Conservation (phyloP, 1,140 invertebrate species). For the Polyergus mexicanus region DNA sequence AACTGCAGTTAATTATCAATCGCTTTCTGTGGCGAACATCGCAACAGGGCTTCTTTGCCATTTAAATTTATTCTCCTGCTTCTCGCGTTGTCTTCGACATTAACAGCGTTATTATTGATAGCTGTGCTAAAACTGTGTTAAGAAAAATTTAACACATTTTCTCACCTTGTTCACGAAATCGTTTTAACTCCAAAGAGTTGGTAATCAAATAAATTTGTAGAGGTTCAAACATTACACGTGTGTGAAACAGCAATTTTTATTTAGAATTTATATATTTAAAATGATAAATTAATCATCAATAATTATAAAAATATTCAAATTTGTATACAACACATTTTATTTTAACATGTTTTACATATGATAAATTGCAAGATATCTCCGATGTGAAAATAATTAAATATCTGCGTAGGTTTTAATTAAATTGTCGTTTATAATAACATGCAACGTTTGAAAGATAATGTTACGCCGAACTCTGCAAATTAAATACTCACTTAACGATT, state of each 20-base stretch:
- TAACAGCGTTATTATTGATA: background rate
- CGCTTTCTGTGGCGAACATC: background rate
- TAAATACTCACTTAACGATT: background rate
- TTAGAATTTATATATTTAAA: background rate
- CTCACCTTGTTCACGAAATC: background rate
- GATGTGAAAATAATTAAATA: background rate
- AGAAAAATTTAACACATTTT: background rate
- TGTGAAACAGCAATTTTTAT: background rate
- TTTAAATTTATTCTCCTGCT: conserved; percentile 47
- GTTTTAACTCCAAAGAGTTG: conserved; percentile 2
- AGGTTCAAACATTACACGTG: background rate
- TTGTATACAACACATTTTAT: background rate
- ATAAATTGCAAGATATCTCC: background rate
- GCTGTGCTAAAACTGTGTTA: background rate
- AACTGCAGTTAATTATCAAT: conserved; percentile 70
- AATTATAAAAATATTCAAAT: no score
- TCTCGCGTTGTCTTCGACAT: conserved; percentile 3
- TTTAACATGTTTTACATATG: background rate
- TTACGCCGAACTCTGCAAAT: background rate
- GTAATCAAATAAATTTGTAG: background rate
- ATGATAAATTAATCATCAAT: background rate
- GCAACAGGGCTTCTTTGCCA: background rate
- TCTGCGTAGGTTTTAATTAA: background rate
- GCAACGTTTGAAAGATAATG: background rate
- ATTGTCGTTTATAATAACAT: conserved; percentile 22